Conservation (phyloP, 2,797 vertebrate species). For the Aphelocoma californica region DNA sequence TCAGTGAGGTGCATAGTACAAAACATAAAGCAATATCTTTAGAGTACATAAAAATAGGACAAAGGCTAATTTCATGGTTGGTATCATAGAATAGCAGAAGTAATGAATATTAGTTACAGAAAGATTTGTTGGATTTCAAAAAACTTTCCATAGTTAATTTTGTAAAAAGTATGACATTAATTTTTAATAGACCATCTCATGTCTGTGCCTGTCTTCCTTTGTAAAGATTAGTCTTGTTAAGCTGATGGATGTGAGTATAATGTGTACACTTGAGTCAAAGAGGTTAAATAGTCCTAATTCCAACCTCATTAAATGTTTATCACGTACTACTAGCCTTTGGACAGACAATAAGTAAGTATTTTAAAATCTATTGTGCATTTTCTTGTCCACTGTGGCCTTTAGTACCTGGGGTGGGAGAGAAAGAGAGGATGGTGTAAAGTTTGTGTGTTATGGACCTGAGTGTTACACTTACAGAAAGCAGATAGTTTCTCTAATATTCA, state of each 20-base stretch:
- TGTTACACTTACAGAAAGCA: not conserved
- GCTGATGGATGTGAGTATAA: not conserved
- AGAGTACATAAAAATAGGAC: not conserved
- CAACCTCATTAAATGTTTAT: not conserved
- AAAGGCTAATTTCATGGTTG: not conserved
- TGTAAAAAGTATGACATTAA: not conserved
- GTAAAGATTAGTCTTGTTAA: not conserved
- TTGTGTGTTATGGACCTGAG: not conserved
- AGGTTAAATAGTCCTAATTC: not conserved
- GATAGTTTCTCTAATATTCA: not conserved
- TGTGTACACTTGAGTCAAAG: not conserved
- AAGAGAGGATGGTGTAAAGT: not conserved
- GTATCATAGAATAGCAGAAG: not conserved
- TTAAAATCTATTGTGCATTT: not conserved
- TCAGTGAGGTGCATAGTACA: not conserved
- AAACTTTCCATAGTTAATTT: not conserved
- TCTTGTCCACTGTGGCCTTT: not conserved
- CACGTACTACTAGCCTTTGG: not conserved
- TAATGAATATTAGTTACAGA: not conserved
- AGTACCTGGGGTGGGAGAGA: accelerated
- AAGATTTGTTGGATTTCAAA: not conserved
- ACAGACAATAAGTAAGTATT: not conserved
- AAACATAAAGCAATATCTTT: not conserved
- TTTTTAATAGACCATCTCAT: not conserved
- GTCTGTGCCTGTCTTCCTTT: not conserved